These are phyloP conservation scores for Ostrea edulis DNA, from an alignment of 1,140 invertebrate species.

Conservation along the genomic window DNA sequence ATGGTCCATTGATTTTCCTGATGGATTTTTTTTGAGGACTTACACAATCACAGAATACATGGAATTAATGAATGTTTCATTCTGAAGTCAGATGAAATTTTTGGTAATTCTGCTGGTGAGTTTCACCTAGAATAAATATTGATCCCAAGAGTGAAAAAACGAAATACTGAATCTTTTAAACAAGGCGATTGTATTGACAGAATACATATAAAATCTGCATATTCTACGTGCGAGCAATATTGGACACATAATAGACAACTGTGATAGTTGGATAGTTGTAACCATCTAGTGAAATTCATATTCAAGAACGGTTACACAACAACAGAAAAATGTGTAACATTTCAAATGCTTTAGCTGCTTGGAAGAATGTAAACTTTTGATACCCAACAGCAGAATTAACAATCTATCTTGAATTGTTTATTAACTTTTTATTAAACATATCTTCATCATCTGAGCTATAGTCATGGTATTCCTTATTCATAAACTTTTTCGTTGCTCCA, in stretches of 20 bases:
- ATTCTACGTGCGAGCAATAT: neutral
- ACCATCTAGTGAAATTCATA: neutral
- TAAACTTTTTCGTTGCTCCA: conserved; percentile 41
- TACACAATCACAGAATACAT: too few relatives aligned
- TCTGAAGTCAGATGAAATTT: too few relatives aligned
- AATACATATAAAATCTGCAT: too few relatives aligned
- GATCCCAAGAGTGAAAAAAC: too few relatives aligned
- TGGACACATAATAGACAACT: neutral
- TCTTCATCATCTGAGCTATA: conserved; percentile 61
- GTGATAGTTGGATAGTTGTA: neutral
- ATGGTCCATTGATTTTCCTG: too few relatives aligned
- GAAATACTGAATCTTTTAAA: too few relatives aligned
- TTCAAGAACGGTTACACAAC: neutral
- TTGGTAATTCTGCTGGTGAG: too few relatives aligned
- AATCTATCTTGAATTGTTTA: conserved; percentile 22
- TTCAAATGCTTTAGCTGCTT: neutral
- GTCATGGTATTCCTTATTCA: conserved; percentile 56
- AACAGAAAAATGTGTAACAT: neutral
- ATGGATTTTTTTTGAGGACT: too few relatives aligned
- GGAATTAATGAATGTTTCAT: too few relatives aligned
- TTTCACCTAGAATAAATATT: too few relatives aligned
- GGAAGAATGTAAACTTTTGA: neutral
- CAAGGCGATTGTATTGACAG: too few relatives aligned
- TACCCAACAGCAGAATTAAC: neutral
- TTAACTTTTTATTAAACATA: conserved; percentile 48